These are phyloP conservation scores for Microtus pennsylvanicus DNA, from an alignment of 2,113 vertebrate genomes.

Conservation along the genomic window DNA sequence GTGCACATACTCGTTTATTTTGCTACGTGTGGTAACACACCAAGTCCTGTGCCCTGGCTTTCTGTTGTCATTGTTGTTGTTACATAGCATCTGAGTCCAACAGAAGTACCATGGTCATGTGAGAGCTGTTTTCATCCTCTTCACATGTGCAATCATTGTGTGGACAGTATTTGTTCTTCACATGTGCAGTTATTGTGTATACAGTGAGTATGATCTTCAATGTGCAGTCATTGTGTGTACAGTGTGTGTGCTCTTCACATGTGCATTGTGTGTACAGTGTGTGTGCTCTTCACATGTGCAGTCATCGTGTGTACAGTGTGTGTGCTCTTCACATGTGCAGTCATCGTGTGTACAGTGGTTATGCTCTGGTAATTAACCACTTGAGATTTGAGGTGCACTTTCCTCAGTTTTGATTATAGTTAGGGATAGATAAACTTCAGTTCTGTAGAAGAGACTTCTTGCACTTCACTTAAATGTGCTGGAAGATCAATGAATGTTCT, in stretches of 20 bases:
- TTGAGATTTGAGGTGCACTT: constrained; percentile 2
- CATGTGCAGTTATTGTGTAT: too few species aligned
- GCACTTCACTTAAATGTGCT: not conserved
- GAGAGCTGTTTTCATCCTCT: not conserved
- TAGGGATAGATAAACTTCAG: not conserved
- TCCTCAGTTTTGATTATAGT: constrained; percentile 30
- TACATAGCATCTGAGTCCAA: not conserved
- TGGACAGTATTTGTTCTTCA: not conserved
- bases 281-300: too few species aligned
- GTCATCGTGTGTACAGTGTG: too few species aligned
- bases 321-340: not conserved
- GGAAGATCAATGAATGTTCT: not conserved
- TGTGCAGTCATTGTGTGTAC: not conserved
- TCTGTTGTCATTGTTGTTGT: not conserved
- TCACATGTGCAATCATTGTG: not conserved
- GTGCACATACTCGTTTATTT: rapidly evolving
- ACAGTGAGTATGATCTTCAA: not conserved
- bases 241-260: not conserved
- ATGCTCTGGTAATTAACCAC: not conserved
- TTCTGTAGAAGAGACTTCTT: not conserved
- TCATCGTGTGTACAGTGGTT: not conserved
- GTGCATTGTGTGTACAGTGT: not conserved
- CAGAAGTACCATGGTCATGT: not conserved
- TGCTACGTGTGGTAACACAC: rapidly evolving
- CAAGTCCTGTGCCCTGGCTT: not conserved